Percentiles rank a stretch among this genome's conserved stretches.
phyloP scores from a whole-genome alignment of 2,797 vertebrate species.

The Anisognathus igniventris region DNA sequence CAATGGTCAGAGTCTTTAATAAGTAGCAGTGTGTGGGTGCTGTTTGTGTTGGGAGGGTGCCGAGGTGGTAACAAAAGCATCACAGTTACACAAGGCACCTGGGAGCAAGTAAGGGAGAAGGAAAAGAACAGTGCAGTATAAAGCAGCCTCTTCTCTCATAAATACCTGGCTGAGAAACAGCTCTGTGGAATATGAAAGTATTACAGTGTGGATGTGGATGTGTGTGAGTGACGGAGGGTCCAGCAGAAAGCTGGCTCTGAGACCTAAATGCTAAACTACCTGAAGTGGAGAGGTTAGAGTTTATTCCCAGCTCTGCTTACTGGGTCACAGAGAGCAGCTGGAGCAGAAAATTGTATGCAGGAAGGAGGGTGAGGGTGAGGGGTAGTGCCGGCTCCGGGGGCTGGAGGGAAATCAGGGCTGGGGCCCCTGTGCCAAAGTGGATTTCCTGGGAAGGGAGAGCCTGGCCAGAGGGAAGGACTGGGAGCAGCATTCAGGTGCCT shows the following conservation, averaged over 20 bases:
- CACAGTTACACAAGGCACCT: constrained; percentile 70
- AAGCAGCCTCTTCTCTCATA: constrained; percentile 64
- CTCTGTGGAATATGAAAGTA: neutral
- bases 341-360: constrained; percentile 17
- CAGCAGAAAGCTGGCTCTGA: constrained; percentile 30
- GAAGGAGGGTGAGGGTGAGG: neutral
- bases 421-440: neutral
- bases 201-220: neutral
- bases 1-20: constrained; percentile 59
- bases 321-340: neutral
- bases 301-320: constrained; percentile 25
- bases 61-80: constrained; percentile 72
- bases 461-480: neutral
- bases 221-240: neutral
- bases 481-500: neutral
- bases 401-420: neutral
- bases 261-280: constrained; percentile 32
- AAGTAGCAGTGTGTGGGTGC: constrained; percentile 63
- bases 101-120: constrained; percentile 51
- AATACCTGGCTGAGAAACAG: constrained; percentile 63
- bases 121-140: constrained; percentile 19
- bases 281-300: constrained; percentile 25
- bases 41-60: constrained; percentile 74
- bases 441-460: neutral
- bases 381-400: rapidly evolving